Evolutionary conservation across 2,797 vertebrate genomes (phyloP), one percentile per base, ranked within the genome.

Genomic region (Ataeniobius toweri): DNA sequence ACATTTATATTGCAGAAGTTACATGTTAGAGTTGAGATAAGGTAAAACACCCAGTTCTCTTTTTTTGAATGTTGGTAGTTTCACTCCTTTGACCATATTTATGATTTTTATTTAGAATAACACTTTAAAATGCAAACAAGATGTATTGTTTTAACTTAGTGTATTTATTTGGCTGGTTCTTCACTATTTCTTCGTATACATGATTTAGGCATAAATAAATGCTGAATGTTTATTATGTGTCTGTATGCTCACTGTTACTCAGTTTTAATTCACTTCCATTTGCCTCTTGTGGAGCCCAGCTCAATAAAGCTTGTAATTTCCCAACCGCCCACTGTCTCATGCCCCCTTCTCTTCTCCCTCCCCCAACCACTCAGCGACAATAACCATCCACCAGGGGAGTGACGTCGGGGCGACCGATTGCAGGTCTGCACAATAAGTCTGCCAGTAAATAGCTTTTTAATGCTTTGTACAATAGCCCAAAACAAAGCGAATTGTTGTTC

Each of bases 401-500:
- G 90, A 93, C 91, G 91, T 80, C 85, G 59, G 41, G 50, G 51
- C n/a, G n/a, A 87, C 79, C 81, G 72, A 91, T 89, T 85, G 86
- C 88, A 79, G 87, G 89, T 86, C 86, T 81, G 88, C 88, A 92
- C 92, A 74, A 94, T 91, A 90, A 92, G 89, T 96, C 95, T 94
- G 94, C 92, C 91, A 88, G 94, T 91, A 91, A 94, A 96, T 95
- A 94, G 94, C 94, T 96, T 95, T 95, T 96, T 95, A 95, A 95
- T 96, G 93, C 95, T 94, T 94, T 86, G 82, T 87, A 93, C 93
- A 95, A 93, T 93, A 92, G 91, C 93, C 93, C 89, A 94, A 96
- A 97, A 96, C 95, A 96, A 96, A 95, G 94, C 85, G 85, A 95
- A 95, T 96, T 96, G 95, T 95, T 96, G 95, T 96, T 95, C 95